These are phyloP conservation scores for Liodrosophila aerea DNA, from an alignment of 2,888 invertebrate genomes.

Conservation along the genomic window DNA sequence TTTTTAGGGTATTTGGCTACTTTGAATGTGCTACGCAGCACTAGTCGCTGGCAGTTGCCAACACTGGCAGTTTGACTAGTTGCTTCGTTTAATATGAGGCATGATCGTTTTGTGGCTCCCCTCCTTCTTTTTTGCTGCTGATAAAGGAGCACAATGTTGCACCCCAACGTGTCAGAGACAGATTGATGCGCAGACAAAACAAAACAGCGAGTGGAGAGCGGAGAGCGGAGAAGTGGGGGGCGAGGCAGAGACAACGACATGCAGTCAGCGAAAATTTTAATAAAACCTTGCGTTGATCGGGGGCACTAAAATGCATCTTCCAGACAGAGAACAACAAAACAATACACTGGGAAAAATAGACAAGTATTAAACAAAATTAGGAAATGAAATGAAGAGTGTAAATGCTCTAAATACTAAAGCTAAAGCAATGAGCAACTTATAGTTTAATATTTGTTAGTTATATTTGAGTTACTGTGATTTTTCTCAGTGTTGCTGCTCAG, in stretches of 20 bases:
- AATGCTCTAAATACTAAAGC: too few species aligned
- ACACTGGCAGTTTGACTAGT: slow-evolving; percentile 27
- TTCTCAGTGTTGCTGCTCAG: too few species aligned
- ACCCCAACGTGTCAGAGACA: slow-evolving; percentile 60
- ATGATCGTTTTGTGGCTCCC: slow-evolving; percentile 36
- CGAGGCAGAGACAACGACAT: not conserved
- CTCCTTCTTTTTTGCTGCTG: slow-evolving; percentile 20
- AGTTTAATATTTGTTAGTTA: too few species aligned
- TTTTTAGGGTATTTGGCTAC: too few species aligned
- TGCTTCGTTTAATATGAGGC: slow-evolving; percentile 55
- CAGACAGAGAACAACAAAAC: slow-evolving; percentile 17
- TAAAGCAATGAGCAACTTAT: too few species aligned
- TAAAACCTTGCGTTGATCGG: slow-evolving; percentile 43
- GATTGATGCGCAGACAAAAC: slow-evolving; percentile 59
- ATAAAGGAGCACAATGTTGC: slow-evolving; percentile 64
- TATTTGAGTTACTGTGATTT: too few species aligned
- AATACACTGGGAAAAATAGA: not conserved
- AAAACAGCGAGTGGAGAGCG: not conserved
- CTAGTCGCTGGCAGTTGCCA: too few species aligned
- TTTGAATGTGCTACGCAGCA: too few species aligned
- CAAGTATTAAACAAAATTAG: too few species aligned
- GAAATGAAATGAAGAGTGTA: too few species aligned
- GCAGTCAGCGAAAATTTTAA: slow-evolving; percentile 34
- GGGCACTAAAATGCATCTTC: slow-evolving; percentile 32
- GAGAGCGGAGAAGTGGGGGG: not conserved